Evolutionary conservation across 2,113 vertebrate species (phyloP), one percentile per base, ranked within the genome.

Genomic region (Dipodomys merriami): DNA sequence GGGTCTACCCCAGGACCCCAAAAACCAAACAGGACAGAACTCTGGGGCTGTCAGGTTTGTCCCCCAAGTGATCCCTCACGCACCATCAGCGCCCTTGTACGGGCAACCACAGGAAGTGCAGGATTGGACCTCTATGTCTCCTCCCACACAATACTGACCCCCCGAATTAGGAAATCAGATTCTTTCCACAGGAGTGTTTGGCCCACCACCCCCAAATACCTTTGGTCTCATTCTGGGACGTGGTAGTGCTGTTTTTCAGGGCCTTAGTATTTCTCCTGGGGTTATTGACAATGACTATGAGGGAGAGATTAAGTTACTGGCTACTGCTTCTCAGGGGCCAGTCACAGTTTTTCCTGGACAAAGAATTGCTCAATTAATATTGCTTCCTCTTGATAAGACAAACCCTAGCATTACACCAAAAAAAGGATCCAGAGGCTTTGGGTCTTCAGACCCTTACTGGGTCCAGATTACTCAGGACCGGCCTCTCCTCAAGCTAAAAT

Each of bases 341-440:
- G 6, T n/a, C 8, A 19, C 46, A 2, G 57, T 81, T 15, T 3
- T 1, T 0, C 29, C 1, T 1, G n/a, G 60, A 13, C 60, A 82
- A 33, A 6, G 71, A 39, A 73, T 82, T 33, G 60, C 60, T 18
- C 80, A 82, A 13, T 2, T 44, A 0, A 4, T 82, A 22, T 29
- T 44, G 2, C 20, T 82, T 2, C 80, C 80, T 4, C 7, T 73
- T 23, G 20, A 22, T 25, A 22, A 22, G 22, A 6, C 1, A 19
- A 15, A n/a, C 76, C 46, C 27, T 27, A 29, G 71, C 39, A 2
- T 19, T 9, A 57, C 6, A n/a, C 7, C 27, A 16, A 25, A 39
- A 30, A 35, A 57, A 13, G 57, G 29, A 7, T 10, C 29, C 15
- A 7, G 29, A n/a, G 1, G 25, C 7, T 9, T 22, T 33, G 53